These are phyloP conservation scores for Vicugna pacos DNA, from an alignment of 2,113 vertebrate genomes.

Conservation along the genomic window DNA sequence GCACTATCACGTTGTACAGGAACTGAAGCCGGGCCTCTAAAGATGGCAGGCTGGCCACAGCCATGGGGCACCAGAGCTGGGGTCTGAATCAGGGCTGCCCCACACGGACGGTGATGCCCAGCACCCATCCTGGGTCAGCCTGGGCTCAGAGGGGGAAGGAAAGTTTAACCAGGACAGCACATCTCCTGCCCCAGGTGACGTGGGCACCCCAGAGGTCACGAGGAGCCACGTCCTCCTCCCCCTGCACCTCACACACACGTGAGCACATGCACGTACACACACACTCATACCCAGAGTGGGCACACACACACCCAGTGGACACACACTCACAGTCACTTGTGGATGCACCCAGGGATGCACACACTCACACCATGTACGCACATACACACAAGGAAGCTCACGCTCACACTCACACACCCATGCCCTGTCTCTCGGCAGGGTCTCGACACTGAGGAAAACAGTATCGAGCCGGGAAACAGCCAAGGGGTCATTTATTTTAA, in stretches of 20 bases:
- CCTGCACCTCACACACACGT: neutral
- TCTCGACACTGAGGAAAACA: neutral
- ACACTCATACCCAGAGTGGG: rapidly evolving
- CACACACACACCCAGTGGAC: rapidly evolving
- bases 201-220: neutral
- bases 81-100: neutral
- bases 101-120: rapidly evolving
- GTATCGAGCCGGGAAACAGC: neutral
- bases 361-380: rapidly evolving
- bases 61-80: neutral
- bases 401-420: rapidly evolving
- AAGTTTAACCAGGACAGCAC: neutral
- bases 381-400: neutral
- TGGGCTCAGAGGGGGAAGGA: rapidly evolving
- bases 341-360: too few species aligned
- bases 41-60: neutral
- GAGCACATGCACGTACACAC: too few species aligned
- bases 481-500: constrained; percentile 75
- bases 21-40: rapidly evolving
- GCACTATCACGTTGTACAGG: rapidly evolving
- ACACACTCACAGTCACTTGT: too few species aligned
- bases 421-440: neutral
- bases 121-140: neutral
- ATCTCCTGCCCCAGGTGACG: rapidly evolving
- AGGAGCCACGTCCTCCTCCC: neutral